Evolutionary conservation across 2,113 vertebrate genomes (phyloP).

Genomic region (Taxidea taxus): DNA sequence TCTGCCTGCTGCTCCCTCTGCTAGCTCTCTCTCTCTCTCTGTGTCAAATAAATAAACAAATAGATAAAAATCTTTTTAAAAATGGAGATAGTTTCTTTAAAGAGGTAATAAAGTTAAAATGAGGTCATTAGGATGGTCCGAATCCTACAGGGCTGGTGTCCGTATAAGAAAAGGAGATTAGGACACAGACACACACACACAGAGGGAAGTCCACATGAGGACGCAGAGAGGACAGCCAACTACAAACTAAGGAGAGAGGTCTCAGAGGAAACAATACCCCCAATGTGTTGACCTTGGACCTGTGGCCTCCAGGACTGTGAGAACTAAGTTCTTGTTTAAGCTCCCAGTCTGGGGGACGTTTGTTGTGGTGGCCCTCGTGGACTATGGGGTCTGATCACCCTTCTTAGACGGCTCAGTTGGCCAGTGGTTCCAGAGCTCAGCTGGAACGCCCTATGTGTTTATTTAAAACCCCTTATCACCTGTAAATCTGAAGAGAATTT

Average conservation of each 20-base stretch:
- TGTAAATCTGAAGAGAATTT: background rate
- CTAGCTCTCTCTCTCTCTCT: too few relatives aligned
- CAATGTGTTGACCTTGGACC: background rate
- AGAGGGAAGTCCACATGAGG: background rate
- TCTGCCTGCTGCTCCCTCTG: too few relatives aligned
- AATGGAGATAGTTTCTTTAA: background rate
- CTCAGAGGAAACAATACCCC: background rate
- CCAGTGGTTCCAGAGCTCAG: background rate
- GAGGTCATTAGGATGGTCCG: background rate
- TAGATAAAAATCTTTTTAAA: too few relatives aligned
- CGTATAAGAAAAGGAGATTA: background rate
- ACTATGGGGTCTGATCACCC: background rate
- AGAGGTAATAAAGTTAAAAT: background rate
- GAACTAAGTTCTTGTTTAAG: background rate
- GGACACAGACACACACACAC: background rate
- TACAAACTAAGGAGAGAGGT: too few relatives aligned
- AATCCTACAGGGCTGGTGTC: background rate
- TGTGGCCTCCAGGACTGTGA: background rate
- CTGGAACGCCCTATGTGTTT: background rate
- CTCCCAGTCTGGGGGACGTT: background rate
- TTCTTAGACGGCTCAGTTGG: accelerated
- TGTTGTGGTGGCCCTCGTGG: accelerated
- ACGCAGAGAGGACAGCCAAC: background rate
- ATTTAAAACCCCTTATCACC: background rate
- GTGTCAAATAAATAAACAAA: too few relatives aligned